Evolutionary conservation across 1,140 invertebrate species (phyloP).

Genomic region (Lasaia peninsularis): DNA sequence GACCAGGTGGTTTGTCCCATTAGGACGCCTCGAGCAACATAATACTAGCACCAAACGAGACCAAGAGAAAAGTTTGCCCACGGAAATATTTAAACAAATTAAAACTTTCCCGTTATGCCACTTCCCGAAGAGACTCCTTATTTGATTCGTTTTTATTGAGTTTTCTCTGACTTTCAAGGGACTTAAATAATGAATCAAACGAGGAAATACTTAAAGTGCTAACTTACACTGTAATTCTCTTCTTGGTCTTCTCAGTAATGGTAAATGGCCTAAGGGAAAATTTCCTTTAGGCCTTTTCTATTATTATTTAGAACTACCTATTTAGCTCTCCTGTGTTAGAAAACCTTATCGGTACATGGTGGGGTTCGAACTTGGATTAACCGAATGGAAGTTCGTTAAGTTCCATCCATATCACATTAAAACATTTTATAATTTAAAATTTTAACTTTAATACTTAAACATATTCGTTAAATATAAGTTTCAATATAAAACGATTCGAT

Average conservation of each 20-base stretch:
- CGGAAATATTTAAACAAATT: constrained; percentile 75
- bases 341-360: too few relatives aligned
- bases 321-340: too few relatives aligned
- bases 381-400: too few relatives aligned
- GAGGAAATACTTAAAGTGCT: constrained; percentile 1
- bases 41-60: constrained; percentile 58
- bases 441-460: too few relatives aligned
- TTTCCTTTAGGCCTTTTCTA: not conserved
- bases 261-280: not conserved
- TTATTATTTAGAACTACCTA: too few relatives aligned
- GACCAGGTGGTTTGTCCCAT: constrained; percentile 67
- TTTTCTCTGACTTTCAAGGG: constrained; percentile 47
- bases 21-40: constrained; percentile 54
- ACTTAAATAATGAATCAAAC: constrained; percentile 24
- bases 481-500: too few relatives aligned
- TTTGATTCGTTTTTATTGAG: constrained; percentile 66
- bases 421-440: too few relatives aligned
- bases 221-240: not conserved
- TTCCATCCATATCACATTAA: too few relatives aligned
- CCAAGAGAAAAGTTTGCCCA: constrained; percentile 43
- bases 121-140: constrained; percentile 55
- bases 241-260: not conserved
- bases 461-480: too few relatives aligned
- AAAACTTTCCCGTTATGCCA: constrained; percentile 69
- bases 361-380: too few relatives aligned